phyloP scores from a whole-genome alignment of 2,113 vertebrate species.

The Lamprologus tigripictilis region DNA sequence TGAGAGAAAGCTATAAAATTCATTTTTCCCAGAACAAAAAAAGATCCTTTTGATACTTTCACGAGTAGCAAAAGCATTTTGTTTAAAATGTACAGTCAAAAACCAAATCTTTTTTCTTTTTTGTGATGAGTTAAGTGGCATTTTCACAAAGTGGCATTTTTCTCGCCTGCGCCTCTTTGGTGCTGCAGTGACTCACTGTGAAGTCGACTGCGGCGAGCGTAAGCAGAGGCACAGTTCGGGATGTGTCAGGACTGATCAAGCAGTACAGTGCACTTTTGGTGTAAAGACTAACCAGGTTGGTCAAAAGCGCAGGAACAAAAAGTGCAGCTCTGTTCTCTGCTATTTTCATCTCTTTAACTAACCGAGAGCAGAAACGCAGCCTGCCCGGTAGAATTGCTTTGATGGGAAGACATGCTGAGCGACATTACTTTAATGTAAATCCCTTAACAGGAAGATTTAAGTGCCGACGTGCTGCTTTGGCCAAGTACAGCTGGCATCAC shows the following conservation, averaged over 20 bases:
- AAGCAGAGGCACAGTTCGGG: not conserved
- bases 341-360: not conserved
- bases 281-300: slow-evolving; percentile 1
- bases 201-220: not conserved
- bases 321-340: not conserved
- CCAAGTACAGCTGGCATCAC: not conserved
- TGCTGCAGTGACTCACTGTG: slow-evolving; percentile 1
- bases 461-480: not conserved
- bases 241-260: slow-evolving; percentile 31
- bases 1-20: not conserved
- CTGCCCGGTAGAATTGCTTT: not conserved
- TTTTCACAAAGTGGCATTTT: slow-evolving; percentile 24
- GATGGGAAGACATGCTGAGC: not conserved
- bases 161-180: not conserved
- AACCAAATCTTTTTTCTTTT: not conserved
- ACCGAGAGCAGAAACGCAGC: not conserved
- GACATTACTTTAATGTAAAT: not conserved
- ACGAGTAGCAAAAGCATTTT: not conserved
- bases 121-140: not conserved
- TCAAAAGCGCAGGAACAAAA: not conserved
- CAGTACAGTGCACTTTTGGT: not conserved
- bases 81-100: not conserved
- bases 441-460: not conserved
- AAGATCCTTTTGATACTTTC: not conserved
- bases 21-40: not conserved